These are phyloP conservation scores for Agrilus planipennis DNA, from an alignment of 1,140 invertebrate species.

Conservation along the genomic window DNA sequence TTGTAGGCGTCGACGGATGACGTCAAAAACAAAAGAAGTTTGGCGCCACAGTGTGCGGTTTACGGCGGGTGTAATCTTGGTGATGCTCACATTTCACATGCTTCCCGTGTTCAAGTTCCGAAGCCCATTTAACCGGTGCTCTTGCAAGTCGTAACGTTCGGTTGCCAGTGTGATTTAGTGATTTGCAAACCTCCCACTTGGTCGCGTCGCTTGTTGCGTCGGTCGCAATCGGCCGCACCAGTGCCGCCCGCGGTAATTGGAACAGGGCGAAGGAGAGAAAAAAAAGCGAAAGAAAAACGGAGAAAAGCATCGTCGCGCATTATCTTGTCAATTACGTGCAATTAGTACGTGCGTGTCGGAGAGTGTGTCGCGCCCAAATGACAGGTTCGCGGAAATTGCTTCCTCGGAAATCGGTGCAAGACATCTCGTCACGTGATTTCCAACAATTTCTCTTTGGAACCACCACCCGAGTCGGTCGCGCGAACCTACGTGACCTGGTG, in stretches of 20 bases:
- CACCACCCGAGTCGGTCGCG: too few species aligned
- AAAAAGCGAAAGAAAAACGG: too few species aligned
- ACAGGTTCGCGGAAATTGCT: slow-evolving; percentile 13
- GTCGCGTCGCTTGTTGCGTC: slow-evolving; percentile 10
- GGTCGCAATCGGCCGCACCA: too few species aligned
- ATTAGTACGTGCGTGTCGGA: slow-evolving; percentile 19
- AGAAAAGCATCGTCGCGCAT: slow-evolving; percentile 12
- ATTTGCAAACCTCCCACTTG: slow-evolving; percentile 14
- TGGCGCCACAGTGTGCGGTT: slow-evolving; percentile 10
- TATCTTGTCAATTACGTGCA: slow-evolving; percentile 22
- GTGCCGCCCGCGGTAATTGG: slow-evolving; percentile 14
- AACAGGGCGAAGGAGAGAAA: slow-evolving; percentile 8
- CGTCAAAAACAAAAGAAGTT: neutral
- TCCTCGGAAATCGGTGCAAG: slow-evolving; percentile 16
- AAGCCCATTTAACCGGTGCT: neutral
- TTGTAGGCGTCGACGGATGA: slow-evolving; percentile 7
- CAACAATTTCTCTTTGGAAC: slow-evolving; percentile 10
- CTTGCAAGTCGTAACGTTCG: neutral
- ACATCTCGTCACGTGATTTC: slow-evolving; percentile 14
- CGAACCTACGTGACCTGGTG: too few species aligned
- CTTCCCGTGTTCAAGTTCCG: neutral
- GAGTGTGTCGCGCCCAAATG: slow-evolving; percentile 6
- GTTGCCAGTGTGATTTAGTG: slow-evolving; percentile 12
- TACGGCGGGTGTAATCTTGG: slow-evolving; percentile 1
- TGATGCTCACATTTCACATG: slow-evolving; percentile 10